Conservation (phyloP, 2,797 vertebrate genomes). For the Micromesistius poutassou region DNA sequence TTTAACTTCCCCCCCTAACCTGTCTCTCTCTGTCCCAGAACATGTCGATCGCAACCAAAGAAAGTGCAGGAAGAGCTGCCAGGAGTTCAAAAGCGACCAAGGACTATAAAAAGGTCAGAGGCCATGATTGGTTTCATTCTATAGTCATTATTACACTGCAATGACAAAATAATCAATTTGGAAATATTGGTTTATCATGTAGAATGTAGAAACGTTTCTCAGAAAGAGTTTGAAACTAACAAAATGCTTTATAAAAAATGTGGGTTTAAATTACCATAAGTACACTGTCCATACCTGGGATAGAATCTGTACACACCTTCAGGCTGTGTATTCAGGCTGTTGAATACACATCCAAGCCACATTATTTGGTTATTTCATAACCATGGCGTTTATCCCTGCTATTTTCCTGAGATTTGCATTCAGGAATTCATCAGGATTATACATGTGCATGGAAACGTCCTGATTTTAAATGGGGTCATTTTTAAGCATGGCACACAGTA, state of each 20-base stretch:
- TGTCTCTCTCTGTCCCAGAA: constrained; percentile 18
- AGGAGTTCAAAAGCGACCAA: constrained; percentile 74
- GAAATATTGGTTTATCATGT: not conserved
- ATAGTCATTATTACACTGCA: not conserved
- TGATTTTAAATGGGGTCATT: too few species aligned
- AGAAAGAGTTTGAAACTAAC: not conserved
- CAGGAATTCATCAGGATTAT: constrained; percentile 1
- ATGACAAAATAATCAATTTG: not conserved
- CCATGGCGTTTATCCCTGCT: not conserved
- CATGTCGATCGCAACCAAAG: constrained; percentile 77
- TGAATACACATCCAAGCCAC: not conserved
- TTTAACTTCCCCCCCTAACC: not conserved
- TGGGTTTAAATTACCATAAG: not conserved
- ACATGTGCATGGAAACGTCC: not conserved
- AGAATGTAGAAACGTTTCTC: not conserved
- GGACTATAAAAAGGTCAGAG: constrained; percentile 85
- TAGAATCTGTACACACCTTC: not conserved
- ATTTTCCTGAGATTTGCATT: not conserved
- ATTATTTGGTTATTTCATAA: not conserved
- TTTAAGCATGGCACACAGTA: not conserved
- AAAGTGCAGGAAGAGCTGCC: constrained; percentile 68
- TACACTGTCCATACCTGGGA: not conserved
- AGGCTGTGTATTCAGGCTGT: not conserved
- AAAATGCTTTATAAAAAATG: not conserved
- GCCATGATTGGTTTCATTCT: constrained; percentile 18